Evolutionary conservation across 1,140 invertebrate genomes (phyloP).

Genomic region (Ladona fulva): DNA sequence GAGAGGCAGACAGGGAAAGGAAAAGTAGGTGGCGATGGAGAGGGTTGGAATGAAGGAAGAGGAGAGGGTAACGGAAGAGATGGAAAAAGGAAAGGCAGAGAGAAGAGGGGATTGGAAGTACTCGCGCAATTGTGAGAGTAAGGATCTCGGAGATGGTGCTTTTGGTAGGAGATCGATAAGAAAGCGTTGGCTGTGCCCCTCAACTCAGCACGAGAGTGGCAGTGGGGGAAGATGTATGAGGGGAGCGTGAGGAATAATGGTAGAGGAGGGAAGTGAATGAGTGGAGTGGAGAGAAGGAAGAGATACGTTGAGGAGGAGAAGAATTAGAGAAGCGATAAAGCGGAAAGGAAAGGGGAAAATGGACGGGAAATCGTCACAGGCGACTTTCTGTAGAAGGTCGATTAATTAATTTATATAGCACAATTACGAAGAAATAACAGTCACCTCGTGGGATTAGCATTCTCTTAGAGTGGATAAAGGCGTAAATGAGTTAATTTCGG

Average conservation of each 20-base stretch:
- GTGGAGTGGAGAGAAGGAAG: not conserved
- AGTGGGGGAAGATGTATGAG: not conserved
- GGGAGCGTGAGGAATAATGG: not conserved
- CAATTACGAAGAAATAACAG: too few relatives aligned
- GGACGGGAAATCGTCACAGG: too few relatives aligned
- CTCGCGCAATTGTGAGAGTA: not conserved
- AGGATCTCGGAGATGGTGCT: conserved; percentile 2
- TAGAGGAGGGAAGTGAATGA: not conserved
- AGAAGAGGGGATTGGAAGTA: not conserved
- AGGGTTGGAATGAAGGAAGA: not conserved
- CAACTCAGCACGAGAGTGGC: not conserved
- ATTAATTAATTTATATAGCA: too few relatives aligned
- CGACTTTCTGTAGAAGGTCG: too few relatives aligned
- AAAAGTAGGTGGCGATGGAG: not conserved
- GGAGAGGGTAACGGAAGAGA: not conserved
- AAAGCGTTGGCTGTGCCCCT: conserved; percentile 7
- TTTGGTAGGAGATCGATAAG: not conserved
- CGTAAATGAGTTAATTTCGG: too few relatives aligned
- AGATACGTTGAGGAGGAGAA: not conserved
- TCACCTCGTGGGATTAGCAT: too few relatives aligned
- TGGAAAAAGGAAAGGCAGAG: not conserved
- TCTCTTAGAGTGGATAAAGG: too few relatives aligned
- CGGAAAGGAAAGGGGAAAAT: too few relatives aligned
- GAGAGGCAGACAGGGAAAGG: not conserved
- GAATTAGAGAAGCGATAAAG: not conserved